Evolutionary conservation across 2,113 vertebrate species (phyloP).

Genomic region (Pseudorectes ferrugineus): DNA sequence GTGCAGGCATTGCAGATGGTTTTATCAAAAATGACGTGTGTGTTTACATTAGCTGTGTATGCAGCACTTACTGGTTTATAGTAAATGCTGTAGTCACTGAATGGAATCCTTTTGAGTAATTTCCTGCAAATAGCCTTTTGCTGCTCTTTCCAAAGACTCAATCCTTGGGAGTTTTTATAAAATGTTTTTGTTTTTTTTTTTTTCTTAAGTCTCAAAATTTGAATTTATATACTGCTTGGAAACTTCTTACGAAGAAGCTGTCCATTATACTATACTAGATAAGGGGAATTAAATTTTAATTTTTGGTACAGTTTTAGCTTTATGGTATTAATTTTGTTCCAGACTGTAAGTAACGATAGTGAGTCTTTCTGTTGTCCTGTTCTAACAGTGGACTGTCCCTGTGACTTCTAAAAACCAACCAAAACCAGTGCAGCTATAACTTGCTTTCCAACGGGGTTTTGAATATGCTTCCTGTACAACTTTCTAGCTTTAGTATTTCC

Average conservation of each 20-base stretch:
- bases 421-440: background rate
- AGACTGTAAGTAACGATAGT: background rate
- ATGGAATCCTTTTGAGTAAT: background rate
- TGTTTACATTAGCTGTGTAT: constrained; percentile 26
- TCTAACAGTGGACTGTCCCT: background rate
- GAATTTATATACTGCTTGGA: background rate
- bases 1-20: background rate
- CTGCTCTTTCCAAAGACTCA: constrained; percentile 17
- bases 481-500: background rate
- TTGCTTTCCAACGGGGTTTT: background rate
- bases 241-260: background rate
- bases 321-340: background rate
- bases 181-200: background rate
- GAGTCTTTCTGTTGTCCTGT: background rate
- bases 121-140: background rate
- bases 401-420: background rate
- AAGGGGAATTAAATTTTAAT: background rate
- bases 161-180: background rate
- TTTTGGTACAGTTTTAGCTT: background rate
- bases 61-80: background rate
- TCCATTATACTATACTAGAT: background rate
- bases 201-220: background rate
- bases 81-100: background rate
- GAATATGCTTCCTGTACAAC: background rate
- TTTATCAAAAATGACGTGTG: background rate